Base-by-base conservation (phyloP, 2,888 invertebrate species). In the Chrysolina americana region DNA sequence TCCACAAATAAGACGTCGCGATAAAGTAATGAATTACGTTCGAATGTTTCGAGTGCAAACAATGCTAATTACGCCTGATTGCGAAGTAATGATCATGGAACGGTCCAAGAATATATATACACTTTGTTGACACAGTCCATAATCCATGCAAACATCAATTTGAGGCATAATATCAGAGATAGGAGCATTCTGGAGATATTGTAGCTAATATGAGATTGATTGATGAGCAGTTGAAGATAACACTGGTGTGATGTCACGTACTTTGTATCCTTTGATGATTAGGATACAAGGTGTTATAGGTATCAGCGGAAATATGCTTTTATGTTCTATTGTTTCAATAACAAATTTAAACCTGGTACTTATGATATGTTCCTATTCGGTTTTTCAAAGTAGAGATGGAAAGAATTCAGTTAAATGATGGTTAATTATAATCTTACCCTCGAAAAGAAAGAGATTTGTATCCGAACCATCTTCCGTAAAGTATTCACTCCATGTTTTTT, bases 81-180 rank as follows among this genome's bases (percentile, higher is more conserved):
- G 21, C 17, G 19, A 19, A 53, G 10, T 21, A 56, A 56, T 21
- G 19, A 21, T 21, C 21, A 21, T 21, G 1, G 19, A 53, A 53
- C 10, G 23, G 28, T 59, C 23, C 8, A n/a, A 28, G 28, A 59
- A 59, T 59, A 59, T 28, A 59, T 59, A 59, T 28, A 59, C 28
- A 13, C 6, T 28, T 15, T 59, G 59, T 28, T 28, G 59, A 28
- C 50, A 53, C 11, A 19, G 19, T 53, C 50, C 11, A 15, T 6
- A 59, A 59, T 59, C 59, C 15, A 59, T 59, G 10, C n/a, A 28
- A 28, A 59, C 59, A 59, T 59, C 6, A 59, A 59, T 59, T 59
- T 59, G 15, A 15, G 11, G 15, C 28, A 59, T 28, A n/a, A 15
- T n/a, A 15, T 47, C 28, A 28, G 28, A 59, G 59, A 59, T 59